phyloP scores from a whole-genome alignment of 2,113 vertebrate genomes.

The Lagopus leucura region DNA sequence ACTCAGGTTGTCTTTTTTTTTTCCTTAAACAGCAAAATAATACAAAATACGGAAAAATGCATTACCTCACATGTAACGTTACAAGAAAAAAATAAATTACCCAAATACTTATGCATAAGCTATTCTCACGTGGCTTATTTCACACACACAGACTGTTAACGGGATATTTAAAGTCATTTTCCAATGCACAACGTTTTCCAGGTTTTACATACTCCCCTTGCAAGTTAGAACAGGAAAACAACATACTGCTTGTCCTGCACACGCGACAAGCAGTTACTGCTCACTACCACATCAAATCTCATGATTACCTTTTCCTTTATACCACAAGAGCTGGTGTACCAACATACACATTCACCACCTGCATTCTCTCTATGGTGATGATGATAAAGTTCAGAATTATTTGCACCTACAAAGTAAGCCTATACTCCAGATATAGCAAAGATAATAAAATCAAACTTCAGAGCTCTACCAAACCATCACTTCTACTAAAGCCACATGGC shows the following conservation, averaged over 20 bases:
- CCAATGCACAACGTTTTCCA: not conserved
- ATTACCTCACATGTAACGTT: accelerated
- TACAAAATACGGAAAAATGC: not conserved
- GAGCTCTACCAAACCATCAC: not conserved
- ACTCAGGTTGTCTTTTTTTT: not conserved
- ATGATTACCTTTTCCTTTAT: not conserved
- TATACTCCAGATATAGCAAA: accelerated
- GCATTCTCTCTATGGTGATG: not conserved
- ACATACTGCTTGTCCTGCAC: not conserved
- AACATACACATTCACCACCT: accelerated
- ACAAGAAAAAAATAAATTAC: not conserved
- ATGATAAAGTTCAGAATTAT: not conserved
- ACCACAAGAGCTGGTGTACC: accelerated
- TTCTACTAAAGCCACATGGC: accelerated
- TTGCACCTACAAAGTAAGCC: not conserved
- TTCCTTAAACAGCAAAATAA: not conserved
- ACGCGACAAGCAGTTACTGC: accelerated
- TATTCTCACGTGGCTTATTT: not conserved
- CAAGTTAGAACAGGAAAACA: not conserved
- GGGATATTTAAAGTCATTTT: not conserved
- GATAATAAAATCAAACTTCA: accelerated
- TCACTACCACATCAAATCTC: accelerated
- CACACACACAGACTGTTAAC: not conserved
- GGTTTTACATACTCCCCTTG: not conserved
- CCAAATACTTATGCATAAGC: not conserved